Evolutionary conservation across 1,140 invertebrate species (phyloP), one percentile per base, ranked within the genome.

Genomic region (Conus betulinus): DNA sequence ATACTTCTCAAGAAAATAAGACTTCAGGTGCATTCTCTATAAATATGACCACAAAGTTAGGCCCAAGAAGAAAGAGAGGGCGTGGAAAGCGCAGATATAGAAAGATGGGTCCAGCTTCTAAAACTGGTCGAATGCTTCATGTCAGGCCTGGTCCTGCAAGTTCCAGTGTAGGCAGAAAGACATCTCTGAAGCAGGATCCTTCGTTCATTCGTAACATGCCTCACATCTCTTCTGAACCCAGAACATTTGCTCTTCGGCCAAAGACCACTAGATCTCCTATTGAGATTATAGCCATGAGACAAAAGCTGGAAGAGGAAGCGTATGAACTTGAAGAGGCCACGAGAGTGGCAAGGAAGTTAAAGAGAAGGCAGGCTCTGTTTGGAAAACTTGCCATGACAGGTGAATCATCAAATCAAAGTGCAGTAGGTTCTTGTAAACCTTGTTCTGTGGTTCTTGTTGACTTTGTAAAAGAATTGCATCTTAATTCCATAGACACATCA

Each of bases 361-460:
- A 78, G 90, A 89, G 88, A 52, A 87, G 67, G 89, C 88, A 87
- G 85, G 84, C 89, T 83, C 84, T 90, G 71, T 52, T 85, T 57
- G 57, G 52, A 55, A 79, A 87, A 87, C 57, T 60, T 20, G 55
- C 23, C 27, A 20, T 52, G 60, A 5, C 84, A 27, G 7, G 76
- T 13, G 84, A 84, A 63, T 17, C 53, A 5, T 87, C 53, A 51
- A 74, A 23, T 52, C 87, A 89, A n/a, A 76, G 84, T 3, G 23
- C 84, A 52, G 15, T 87, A 55, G 88, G 78, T 60, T 51, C 60
- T 5, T 92, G 91, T 63, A 93, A 90, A 85, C 88, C 90, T 11
- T 94, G 93, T 88, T 90, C 90, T 10, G 92, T 94, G 67, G 90
- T 92, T 71, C 88, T 94, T 5, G 92, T 88, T 60, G 93, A 94